Evolutionary conservation across 2,797 vertebrate genomes (phyloP), one percentile per base, ranked within the genome.

Genomic region (Tokudaia tokunoshimensis): DNA sequence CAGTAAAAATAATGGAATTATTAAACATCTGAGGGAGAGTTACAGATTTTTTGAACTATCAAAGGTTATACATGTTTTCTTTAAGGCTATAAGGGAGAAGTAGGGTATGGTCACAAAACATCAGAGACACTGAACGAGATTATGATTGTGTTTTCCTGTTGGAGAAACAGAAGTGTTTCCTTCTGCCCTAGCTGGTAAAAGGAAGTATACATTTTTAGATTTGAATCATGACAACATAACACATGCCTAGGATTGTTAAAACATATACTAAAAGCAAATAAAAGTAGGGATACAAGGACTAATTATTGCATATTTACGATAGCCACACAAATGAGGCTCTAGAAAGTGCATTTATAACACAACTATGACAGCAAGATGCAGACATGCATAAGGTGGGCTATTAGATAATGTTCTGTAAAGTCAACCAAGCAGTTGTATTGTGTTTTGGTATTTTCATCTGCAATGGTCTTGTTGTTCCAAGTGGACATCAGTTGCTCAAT

Each of bases 1-100:
- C 96, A 95, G 59, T 81, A 97, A 96, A 92, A 97, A 97, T 93
- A 96, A 96, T 93, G 70, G 96, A 90, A 95, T 96, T 97, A 96
- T 97, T 98, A 98, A 98, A 96, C 47, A 96, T 94, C 72, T 91
- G 86, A 98, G 95, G 97, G 67, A 97, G 65, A 67, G 94, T 84
- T 96, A 97, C 4, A 98, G 85, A 20, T 70, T 96, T 95, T 95
- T 61, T 93, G 96, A 94, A 83, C 91, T 92, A 93, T 82, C 84
- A 96, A 97, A 97, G 79, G 89, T 97, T 96, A 85, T 20, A 79
- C 94, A 29, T 72, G 79, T 79, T 80, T 97, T 96, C 92, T 96
- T 96, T 26, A 95, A 97, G 97, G 88, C 67, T 92, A 82, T 13
- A 59, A 78, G n/a, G 80, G 72, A 98, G 86, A 97, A 98, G 24